These are phyloP conservation scores for Fregetta grallaria DNA, from an alignment of 2,113 vertebrate species.

Conservation along the genomic window DNA sequence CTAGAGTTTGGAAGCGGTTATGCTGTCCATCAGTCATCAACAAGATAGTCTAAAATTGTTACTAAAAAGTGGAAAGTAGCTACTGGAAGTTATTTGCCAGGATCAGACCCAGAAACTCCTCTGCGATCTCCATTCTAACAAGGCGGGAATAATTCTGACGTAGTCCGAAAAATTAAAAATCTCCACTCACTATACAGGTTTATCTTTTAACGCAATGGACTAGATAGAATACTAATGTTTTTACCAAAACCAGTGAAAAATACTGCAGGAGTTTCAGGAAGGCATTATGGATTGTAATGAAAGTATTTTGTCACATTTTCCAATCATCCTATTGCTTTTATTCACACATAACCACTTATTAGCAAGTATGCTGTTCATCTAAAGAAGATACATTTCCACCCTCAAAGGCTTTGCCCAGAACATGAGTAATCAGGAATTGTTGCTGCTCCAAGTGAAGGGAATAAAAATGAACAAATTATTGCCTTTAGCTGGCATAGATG, in stretches of 20 bases:
- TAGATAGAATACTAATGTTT: background rate
- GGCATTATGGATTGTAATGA: background rate
- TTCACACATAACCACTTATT: background rate
- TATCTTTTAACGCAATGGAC: background rate
- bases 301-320: background rate
- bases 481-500: background rate
- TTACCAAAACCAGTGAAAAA: background rate
- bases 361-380: background rate
- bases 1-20: background rate
- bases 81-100: background rate
- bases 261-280: background rate
- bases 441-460: background rate
- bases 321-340: background rate
- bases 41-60: background rate
- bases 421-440: background rate
- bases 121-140: background rate
- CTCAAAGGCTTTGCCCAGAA: background rate
- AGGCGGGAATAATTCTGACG: background rate
- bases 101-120: background rate
- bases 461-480: background rate
- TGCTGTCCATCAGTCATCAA: background rate
- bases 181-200: background rate
- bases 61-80: background rate
- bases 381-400: background rate
- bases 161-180: background rate